A percentile compares a stretch with the other conserved stretches of the same genome.
Evolutionary conservation across 2,113 vertebrate species (phyloP).

Genomic region (Hydrochoerus hydrochaeris): DNA sequence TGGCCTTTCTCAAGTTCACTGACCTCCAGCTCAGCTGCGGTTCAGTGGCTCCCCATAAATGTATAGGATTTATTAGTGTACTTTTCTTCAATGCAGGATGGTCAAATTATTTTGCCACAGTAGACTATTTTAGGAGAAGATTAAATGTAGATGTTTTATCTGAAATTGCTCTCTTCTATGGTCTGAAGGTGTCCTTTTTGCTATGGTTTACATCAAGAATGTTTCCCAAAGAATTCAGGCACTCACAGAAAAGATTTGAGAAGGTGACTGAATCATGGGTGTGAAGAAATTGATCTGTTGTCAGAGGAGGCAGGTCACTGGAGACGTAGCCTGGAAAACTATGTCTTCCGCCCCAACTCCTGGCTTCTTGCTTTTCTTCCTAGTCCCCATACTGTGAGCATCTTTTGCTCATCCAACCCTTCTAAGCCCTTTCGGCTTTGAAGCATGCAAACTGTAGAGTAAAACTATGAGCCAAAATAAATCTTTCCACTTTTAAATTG

Average conservation of each 20-base stretch:
- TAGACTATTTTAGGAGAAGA: background rate
- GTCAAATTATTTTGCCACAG: background rate
- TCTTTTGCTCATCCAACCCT: too few relatives aligned
- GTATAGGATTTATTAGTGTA: background rate
- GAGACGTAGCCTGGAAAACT: background rate
- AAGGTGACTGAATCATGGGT: background rate
- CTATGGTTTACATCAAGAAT: background rate
- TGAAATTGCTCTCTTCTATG: background rate
- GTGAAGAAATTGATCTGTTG: background rate
- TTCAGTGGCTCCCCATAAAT: too few relatives aligned
- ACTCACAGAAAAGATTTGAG: too few relatives aligned
- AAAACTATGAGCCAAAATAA: too few relatives aligned
- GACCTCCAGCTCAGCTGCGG: too few relatives aligned
- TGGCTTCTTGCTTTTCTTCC: background rate
- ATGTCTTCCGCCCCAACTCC: background rate
- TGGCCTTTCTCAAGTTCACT: too few relatives aligned
- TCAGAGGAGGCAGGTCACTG: background rate
- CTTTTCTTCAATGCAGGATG: background rate
- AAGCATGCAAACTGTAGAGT: too few relatives aligned
- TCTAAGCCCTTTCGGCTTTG: too few relatives aligned
- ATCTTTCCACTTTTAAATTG: too few relatives aligned
- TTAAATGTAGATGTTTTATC: background rate
- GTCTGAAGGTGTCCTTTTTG: background rate
- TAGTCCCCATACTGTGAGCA: too few relatives aligned
- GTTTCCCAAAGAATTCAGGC: too few relatives aligned